These are phyloP conservation scores for Oligia fasciuncula DNA, from an alignment of 2,888 invertebrate species.

Conservation along the genomic window DNA sequence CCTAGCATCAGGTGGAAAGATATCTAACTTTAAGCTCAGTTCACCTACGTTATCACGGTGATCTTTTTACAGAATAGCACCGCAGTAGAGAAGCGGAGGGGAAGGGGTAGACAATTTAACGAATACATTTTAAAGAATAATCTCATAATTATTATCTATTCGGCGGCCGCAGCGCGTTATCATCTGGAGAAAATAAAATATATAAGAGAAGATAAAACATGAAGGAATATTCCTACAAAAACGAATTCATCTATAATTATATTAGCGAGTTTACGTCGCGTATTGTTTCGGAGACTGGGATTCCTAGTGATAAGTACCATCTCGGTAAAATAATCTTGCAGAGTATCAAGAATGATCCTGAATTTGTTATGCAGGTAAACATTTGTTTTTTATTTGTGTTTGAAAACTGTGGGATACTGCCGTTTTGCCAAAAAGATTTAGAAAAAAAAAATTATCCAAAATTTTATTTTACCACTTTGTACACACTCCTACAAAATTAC, in stretches of 20 bases:
- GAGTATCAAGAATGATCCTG: constrained; percentile 55
- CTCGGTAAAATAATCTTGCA: constrained; percentile 60
- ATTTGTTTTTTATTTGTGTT: too few relatives aligned
- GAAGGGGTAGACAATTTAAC: neutral
- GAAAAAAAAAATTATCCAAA: too few relatives aligned
- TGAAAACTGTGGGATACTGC: too few relatives aligned
- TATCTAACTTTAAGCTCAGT: too few relatives aligned
- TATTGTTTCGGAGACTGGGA: constrained; percentile 69
- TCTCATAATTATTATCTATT: neutral
- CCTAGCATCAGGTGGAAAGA: too few relatives aligned
- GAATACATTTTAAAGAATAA: neutral
- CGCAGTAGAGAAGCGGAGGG: too few relatives aligned
- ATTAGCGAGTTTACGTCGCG: constrained; percentile 65
- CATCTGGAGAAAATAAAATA: neutral
- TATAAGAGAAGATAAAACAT: constrained; percentile 3
- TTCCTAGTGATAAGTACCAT: constrained; percentile 71
- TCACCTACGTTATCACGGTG: too few relatives aligned
- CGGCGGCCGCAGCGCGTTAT: neutral
- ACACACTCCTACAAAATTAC: too few relatives aligned
- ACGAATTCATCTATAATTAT: constrained; percentile 57
- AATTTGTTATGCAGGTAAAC: constrained; percentile 58
- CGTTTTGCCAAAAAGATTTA: too few relatives aligned
- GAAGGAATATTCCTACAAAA: constrained; percentile 24
- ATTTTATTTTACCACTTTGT: too few relatives aligned
- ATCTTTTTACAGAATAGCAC: too few relatives aligned